A percentile compares a stretch with the other conserved stretches of the same genome.
phyloP scores from a whole-genome alignment of 37 sponge, comb jelly and placozoan genomes.

The Theonella swinhoei region DNA sequence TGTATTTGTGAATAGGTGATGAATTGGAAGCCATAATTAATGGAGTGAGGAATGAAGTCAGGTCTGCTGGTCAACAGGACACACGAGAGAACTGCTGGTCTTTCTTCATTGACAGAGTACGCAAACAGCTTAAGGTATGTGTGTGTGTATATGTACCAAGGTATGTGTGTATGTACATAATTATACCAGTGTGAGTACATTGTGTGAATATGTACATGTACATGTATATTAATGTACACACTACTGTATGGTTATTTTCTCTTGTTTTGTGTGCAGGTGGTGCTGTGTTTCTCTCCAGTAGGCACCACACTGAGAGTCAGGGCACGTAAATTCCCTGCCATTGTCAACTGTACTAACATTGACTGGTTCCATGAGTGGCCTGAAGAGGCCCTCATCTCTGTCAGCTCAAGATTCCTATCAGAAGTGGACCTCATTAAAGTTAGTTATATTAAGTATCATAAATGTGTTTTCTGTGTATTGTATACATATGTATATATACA shows the following conservation, averaged over 20 bases:
- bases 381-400: conserved; percentile 93
- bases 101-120: conserved; percentile 94
- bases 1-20: too few species aligned
- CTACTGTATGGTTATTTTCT: neutral
- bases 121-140: conserved; percentile 88
- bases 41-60: conserved; percentile 92
- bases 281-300: conserved; percentile 98
- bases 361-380: conserved; percentile 99
- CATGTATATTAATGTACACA: neutral
- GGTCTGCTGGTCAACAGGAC: conserved; percentile 88
- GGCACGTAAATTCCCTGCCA: conserved; percentile 95
- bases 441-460: conserved; percentile 6
- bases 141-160: neutral
- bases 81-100: conserved; percentile 97
- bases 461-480: neutral
- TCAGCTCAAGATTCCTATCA: conserved; percentile 89
- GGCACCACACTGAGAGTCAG: conserved; percentile 93
- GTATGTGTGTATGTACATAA: too few species aligned
- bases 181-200: neutral
- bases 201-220: neutral
- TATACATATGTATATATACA: neutral
- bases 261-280: conserved; percentile 58
- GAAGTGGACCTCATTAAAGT: conserved; percentile 87
- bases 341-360: conserved; percentile 97
- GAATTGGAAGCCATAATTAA: conserved; percentile 85